A percentile compares a stretch with the other conserved stretches of the same genome.
phyloP scores from a whole-genome alignment of 2,113 vertebrate species.

The Urocolius indicus region DNA sequence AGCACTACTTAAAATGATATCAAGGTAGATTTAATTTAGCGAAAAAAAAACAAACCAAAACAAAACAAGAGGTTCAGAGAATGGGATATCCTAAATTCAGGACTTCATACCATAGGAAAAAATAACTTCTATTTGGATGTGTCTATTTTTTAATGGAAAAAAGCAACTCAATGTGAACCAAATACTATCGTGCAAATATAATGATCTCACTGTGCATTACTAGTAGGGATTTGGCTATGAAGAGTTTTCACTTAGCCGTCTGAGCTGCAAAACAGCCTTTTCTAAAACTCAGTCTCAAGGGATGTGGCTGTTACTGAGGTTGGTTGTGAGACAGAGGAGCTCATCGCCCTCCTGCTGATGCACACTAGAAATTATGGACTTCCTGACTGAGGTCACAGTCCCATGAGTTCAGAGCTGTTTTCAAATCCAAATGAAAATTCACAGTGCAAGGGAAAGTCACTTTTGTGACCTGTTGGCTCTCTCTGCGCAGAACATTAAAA shows the following conservation, averaged over 20 bases:
- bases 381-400: background rate
- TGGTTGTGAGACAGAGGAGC: background rate
- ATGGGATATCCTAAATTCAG: background rate
- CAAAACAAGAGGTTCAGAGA: background rate
- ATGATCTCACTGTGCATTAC: background rate
- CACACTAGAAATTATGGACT: background rate
- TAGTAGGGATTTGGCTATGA: background rate
- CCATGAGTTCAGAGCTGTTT: background rate
- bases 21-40: background rate
- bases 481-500: background rate
- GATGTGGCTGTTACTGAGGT: background rate
- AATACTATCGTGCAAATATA: background rate
- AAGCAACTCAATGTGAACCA: background rate
- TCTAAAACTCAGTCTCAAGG: background rate
- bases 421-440: background rate
- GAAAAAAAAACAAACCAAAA: background rate
- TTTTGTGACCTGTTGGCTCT: background rate
- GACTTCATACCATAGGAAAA: background rate
- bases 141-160: background rate
- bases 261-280: background rate
- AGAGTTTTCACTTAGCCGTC: background rate
- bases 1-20: background rate
- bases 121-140: background rate
- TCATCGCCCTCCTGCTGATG: background rate
- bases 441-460: background rate